Conservation (phyloP, 2,113 vertebrate species). For the Glareola pratincola region DNA sequence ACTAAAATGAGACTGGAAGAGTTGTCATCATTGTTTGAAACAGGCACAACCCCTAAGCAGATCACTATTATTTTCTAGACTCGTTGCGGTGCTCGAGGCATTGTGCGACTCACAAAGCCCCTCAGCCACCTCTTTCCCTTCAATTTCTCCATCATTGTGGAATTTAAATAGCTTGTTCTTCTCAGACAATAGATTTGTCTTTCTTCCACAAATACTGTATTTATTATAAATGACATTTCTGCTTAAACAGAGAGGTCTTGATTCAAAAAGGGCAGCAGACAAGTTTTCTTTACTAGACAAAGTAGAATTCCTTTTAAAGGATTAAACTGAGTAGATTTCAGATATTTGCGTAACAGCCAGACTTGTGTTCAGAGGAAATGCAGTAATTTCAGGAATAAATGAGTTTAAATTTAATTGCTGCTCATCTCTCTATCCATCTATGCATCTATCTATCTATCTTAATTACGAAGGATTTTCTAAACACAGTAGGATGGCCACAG, state of each 20-base stretch:
- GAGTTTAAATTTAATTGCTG: background rate
- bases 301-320: background rate
- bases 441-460: background rate
- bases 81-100: background rate
- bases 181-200: conserved; percentile 41
- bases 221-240: conserved; percentile 22
- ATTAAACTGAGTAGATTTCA: background rate
- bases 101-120: conserved; percentile 9
- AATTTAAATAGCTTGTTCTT: conserved; percentile 40
- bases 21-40: conserved; percentile 40
- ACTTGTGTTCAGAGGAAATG: background rate
- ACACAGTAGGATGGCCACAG: background rate
- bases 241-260: conserved; percentile 2
- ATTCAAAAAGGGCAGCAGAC: background rate
- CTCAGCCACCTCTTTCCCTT: conserved; percentile 25
- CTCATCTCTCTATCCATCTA: background rate
- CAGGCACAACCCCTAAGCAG: background rate
- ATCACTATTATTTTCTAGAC: conserved; percentile 34
- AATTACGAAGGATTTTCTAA: background rate
- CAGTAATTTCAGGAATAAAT: background rate
- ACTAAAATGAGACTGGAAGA: conserved; percentile 14
- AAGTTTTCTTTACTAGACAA: background rate
- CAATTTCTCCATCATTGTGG: conserved; percentile 26
- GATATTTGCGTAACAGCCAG: background rate
- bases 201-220: conserved; percentile 15